Evolutionary conservation across 2,888 invertebrate genomes (phyloP), one percentile per base, ranked within the genome.

Genomic region (Epsilonema sp.): DNA sequence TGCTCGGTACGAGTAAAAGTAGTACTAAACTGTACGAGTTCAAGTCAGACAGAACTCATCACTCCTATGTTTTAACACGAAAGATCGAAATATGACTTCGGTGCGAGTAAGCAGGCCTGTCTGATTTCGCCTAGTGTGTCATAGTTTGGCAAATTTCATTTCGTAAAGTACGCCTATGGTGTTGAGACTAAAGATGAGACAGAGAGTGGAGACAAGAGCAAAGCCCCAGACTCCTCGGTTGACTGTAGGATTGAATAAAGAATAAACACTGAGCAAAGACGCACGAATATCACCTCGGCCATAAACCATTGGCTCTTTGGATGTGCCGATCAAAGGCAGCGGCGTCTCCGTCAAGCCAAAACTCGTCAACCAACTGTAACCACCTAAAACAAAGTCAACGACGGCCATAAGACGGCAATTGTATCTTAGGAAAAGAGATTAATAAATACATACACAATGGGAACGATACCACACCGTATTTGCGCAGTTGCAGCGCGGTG

Each of bases 81-180:
- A n/a, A n/a, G n/a, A n/a, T n/a, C n/a, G n/a, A n/a, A n/a, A n/a
- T n/a, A n/a, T n/a, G n/a, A n/a, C n/a, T n/a, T n/a, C n/a, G n/a
- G n/a, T n/a, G n/a, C n/a, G n/a, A n/a, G n/a, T n/a, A n/a, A n/a
- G n/a, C n/a, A n/a, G n/a, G n/a, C n/a, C n/a, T n/a, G n/a, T n/a
- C n/a, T n/a, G n/a, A n/a, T n/a, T n/a, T n/a, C n/a, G n/a, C n/a
- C n/a, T n/a, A n/a, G n/a, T n/a, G n/a, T n/a, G n/a, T n/a, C n/a
- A n/a, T n/a, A n/a, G n/a, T 31, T 31, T 5, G 25, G 25, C 38
- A 22, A 47, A 42, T 4, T 52, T 52, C n/a, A 50, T 47, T 38
- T 55, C 52, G 49, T 58, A 57, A 21, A 55, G 44, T 8, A 57
- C 49, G 19, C 57, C 58, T 24, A 55, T 38, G 13, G 55, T 40